Base-by-base conservation (phyloP, 2,888 invertebrate species). In the Timema cristinae region DNA sequence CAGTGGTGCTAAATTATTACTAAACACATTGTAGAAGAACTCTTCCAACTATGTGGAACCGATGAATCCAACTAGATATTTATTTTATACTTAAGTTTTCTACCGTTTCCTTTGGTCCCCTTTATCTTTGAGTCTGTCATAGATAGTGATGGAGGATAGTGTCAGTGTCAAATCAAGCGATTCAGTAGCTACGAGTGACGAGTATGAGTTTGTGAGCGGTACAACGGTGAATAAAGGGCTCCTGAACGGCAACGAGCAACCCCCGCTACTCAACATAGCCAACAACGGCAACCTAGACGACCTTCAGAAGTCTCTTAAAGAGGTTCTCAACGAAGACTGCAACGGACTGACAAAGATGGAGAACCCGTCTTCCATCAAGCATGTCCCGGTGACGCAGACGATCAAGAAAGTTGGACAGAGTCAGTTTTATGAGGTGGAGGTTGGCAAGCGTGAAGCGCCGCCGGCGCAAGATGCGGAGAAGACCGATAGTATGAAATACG, bases 401-500 rank as follows among this genome's bases (percentile, higher is more conserved):
- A 78, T 80, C 0, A 85, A 83, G 76, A 83, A 82, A 79, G 82
- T 85, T 50, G 86, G 85, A 5, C 84, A 85, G 67, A 86, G 85
- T 73, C 82, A 83, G 75, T 86, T 86, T 78, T 86, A 85, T 75
- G 84, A 84, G 67, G 81, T 81, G 66, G 78, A 78, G 71, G 77
- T 80, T 7, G 80, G 80, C 16, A 73, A 73, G 52, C 32, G 63
- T 4, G 77, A 78, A 32, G 77, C 78, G 49, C 79, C 84, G 10
- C 83, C 85, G 10, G 8, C 49, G 11, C 67, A 70, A 49, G 72
- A 72, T 16, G 67, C 52, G 6, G 93, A 93, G 81, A 93, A 92
- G 79, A 90, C 91, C 77, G 93, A 92, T 79, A 86, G 87, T 74
- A 92, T 91, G 90, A 93, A 93, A 80, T 90, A 90, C 78, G 91